phyloP scores from a whole-genome alignment of 2,113 vertebrate species.

The Cavia porcellus region DNA sequence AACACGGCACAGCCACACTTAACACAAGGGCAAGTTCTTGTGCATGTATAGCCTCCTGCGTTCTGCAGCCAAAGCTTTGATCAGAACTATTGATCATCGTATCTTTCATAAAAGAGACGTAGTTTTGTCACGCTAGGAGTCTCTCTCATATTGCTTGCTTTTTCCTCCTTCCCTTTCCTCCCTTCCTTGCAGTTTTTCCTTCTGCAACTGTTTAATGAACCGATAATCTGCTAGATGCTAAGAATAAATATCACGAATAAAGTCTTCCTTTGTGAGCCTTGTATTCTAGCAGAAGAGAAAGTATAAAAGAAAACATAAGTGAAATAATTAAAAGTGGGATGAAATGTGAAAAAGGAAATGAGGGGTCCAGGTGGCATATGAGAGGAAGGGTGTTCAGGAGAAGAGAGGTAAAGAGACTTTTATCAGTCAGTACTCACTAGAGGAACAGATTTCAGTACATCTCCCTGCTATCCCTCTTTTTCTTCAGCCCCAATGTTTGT shows the following conservation, averaged over 20 bases:
- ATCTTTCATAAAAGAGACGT: background rate
- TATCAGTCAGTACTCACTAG: background rate
- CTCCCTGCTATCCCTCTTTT: background rate
- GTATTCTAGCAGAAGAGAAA: background rate
- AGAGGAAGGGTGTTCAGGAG: background rate
- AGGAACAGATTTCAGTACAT: background rate
- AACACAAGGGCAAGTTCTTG: background rate
- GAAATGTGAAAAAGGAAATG: background rate
- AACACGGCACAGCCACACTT: background rate
- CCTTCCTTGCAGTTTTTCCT: background rate
- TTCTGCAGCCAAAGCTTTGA: background rate
- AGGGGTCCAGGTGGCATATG: background rate
- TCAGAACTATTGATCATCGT: background rate
- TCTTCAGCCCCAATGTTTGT: background rate
- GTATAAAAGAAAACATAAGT: background rate
- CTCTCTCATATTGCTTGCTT: background rate
- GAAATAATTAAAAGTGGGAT: background rate
- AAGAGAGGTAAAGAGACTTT: background rate
- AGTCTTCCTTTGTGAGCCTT: background rate
- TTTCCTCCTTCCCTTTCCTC: fast-evolving
- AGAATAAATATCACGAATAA: background rate
- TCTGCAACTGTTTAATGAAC: background rate
- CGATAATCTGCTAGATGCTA: background rate
- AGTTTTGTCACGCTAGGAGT: background rate
- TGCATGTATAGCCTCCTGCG: background rate